phyloP scores from a whole-genome alignment of 2,888 invertebrate species.

The Ichneumon xanthorius region DNA sequence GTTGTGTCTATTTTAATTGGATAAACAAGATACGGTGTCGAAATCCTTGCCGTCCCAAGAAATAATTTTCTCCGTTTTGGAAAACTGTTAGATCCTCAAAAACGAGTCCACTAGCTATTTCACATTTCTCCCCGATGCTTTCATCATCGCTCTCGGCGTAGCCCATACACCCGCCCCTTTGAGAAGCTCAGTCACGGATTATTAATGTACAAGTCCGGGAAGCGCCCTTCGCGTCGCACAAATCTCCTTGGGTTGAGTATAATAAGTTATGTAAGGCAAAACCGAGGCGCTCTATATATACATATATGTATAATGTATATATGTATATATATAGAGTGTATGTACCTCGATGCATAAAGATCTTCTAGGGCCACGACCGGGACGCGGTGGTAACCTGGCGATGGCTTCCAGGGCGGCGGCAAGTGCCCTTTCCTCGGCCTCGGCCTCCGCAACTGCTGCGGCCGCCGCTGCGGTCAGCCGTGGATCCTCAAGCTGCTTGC shows the following conservation, averaged over 20 bases:
- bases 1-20: too few relatives aligned
- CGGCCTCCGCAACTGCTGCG: constrained; percentile 91
- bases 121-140: not conserved
- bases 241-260: not conserved
- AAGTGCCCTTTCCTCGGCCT: constrained; percentile 90
- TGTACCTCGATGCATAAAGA: constrained; percentile 89
- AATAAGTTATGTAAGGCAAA: not conserved
- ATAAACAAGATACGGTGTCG: too few relatives aligned
- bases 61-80: not conserved
- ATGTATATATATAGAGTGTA: constrained; percentile 1
- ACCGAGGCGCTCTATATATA: not conserved
- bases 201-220: not conserved
- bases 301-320: not conserved
- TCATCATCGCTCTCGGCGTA: not conserved
- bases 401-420: constrained; percentile 91
- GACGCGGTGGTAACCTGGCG: constrained; percentile 84
- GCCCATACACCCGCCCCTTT: not conserved
- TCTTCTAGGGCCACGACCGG: constrained; percentile 86
- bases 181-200: not conserved
- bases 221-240: not conserved
- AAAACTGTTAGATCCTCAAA: not conserved
- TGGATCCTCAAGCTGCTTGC: constrained; percentile 88
- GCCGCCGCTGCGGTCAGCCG: constrained; percentile 89
- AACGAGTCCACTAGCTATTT: not conserved
- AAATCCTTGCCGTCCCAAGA: too few relatives aligned